A percentile compares a stretch with the other conserved stretches of the same genome.
phyloP scores from a whole-genome alignment of 2,113 vertebrate genomes.

The Forbesichthys agassizii region DNA sequence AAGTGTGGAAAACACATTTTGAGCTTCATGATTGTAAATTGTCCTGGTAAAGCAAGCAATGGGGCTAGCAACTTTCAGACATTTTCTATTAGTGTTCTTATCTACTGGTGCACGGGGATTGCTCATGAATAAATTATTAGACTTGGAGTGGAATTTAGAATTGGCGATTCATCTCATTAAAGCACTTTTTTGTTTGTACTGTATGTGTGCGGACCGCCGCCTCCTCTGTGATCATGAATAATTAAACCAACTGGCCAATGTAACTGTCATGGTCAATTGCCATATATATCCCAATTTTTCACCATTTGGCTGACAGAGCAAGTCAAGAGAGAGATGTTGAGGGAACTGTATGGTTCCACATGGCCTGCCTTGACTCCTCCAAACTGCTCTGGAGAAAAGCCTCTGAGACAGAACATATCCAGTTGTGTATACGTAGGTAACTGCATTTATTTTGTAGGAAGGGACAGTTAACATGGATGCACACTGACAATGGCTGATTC shows the following conservation, averaged over 20 bases:
- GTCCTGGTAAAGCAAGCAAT: conserved; percentile 31
- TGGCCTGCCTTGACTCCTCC: conserved; percentile 33
- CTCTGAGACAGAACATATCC: conserved; percentile 16
- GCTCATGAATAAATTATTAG: conserved; percentile 54
- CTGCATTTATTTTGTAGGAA: background rate
- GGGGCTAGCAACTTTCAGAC: conserved; percentile 11
- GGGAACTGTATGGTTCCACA: conserved; percentile 16
- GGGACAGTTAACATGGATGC: background rate
- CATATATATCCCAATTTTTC: conserved; percentile 35
- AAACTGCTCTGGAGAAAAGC: conserved; percentile 4
- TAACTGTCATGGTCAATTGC: conserved; percentile 52
- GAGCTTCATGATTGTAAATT: background rate
- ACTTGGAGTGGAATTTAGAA: conserved; percentile 32
- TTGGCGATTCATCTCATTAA: conserved; percentile 54
- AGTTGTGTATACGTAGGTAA: background rate
- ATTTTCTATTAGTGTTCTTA: conserved; percentile 46
- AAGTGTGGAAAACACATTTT: conserved; percentile 11
- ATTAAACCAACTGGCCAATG: conserved; percentile 58
- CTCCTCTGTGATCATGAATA: conserved; percentile 59
- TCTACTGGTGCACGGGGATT: conserved; percentile 52
- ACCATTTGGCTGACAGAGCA: conserved; percentile 35
- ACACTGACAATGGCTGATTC: no score
- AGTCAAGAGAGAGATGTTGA: conserved; percentile 36
- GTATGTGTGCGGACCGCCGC: conserved; percentile 17
- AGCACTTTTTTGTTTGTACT: conserved; percentile 45